A percentile compares a stretch with the other conserved stretches of the same genome.
These are phyloP conservation scores for Sphaeramia orbicularis DNA, from an alignment of 2,797 vertebrate species.

Conservation along the genomic window DNA sequence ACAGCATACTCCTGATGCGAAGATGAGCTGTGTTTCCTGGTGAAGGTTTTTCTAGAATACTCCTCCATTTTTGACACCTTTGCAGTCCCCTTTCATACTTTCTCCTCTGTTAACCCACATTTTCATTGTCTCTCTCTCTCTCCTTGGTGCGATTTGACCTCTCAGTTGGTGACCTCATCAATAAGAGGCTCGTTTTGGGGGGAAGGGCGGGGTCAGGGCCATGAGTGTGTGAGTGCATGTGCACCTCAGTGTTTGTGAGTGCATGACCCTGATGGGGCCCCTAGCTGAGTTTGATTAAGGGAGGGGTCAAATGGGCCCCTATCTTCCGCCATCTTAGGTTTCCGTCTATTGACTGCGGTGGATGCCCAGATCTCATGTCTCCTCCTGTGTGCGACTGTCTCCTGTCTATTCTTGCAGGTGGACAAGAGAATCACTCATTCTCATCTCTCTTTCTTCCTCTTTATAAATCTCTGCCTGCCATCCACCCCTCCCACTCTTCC, in stretches of 20 bases:
- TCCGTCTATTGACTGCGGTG: conserved; percentile 50
- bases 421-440: conserved; percentile 48
- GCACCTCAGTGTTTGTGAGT: conserved; percentile 34
- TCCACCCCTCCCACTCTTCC: conserved; percentile 15
- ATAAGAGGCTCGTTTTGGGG: conserved; percentile 61
- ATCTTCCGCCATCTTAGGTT: conserved; percentile 68
- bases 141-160: conserved; percentile 60
- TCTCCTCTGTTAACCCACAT: not conserved
- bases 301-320: conserved; percentile 29
- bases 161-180: conserved; percentile 71
- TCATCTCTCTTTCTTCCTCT: conserved; percentile 46
- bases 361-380: conserved; percentile 34
- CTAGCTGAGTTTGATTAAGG: conserved; percentile 56
- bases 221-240: conserved; percentile 33
- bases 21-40: too few species aligned
- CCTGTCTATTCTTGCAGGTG: conserved; percentile 59
- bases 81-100: not conserved
- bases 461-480: conserved; percentile 28
- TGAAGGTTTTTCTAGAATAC: not conserved
- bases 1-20: too few species aligned
- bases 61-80: not conserved
- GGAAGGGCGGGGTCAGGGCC: conserved; percentile 52
- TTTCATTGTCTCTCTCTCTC: conserved; percentile 15
- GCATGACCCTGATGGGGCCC: conserved; percentile 56
- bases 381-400: conserved; percentile 14